Base-by-base conservation (phyloP, 2,797 vertebrate genomes). In the Rhinella marina region DNA sequence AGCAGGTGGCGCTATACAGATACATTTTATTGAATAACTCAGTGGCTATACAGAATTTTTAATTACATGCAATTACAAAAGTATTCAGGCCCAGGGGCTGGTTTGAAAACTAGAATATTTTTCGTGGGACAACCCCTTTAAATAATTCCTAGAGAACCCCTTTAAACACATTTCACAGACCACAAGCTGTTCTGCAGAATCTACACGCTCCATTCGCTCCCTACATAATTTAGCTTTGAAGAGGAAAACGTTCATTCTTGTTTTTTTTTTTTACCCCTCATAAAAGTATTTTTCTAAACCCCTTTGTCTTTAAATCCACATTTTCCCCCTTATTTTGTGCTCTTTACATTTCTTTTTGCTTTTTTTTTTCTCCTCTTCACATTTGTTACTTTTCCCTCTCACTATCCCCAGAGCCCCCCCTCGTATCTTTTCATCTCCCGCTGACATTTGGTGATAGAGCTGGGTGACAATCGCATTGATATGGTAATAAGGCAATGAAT, bases 381-480 rank as follows among this genome's bases (percentile, higher is more conserved):
- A 62, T 73, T 81, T 81, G 62, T n/a, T 64, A 52, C 56, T 66
- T 61, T 29, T 73, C 59, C 50, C 66, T 59, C 57, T 75, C n/a
- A 10, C 54, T 66, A 68, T 87, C 61, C 81, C 82, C 81, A 84
- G 81, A 77, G 29, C 86, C 81, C 81, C 85, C 87, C 76, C 57
- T 66, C 7, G 64, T 84, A 83, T 86, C 88, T 86, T 87, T 89
- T 86, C 62, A 86, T 86, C 80, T 83, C 85, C 88, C 17, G 75
- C 81, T 89, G 85, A 86, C 88, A 89, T 80, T 87, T 80, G 62
- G 73, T 84, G 64, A 86, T 48, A 72, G 80, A 83, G 64, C 79
- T 50, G 88, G 88, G 88, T 89, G 88, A 89, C 88, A 81, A 81
- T 84, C 54, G 41, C 81, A 89, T 89, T 86, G 62, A 84, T 76